Conservation (phyloP, 2,113 vertebrate species). For the Promerops cafer region DNA sequence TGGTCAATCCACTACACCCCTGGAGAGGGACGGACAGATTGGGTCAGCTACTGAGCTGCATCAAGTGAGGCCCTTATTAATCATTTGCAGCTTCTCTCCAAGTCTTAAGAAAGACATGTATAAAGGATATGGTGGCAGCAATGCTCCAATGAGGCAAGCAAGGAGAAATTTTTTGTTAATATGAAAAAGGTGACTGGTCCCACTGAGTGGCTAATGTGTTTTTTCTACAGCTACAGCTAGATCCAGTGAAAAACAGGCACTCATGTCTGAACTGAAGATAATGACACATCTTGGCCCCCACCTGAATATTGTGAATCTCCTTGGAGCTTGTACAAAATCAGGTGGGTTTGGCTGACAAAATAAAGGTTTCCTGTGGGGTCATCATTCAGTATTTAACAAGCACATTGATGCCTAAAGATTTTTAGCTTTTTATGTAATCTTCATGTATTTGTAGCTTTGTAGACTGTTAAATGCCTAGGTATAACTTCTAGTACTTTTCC, state of each 20-base stretch:
- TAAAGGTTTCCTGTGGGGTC: not conserved
- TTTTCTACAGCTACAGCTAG: constrained; percentile 87
- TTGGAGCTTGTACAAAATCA: constrained; percentile 97
- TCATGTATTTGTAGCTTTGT: not conserved
- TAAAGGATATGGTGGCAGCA: not conserved
- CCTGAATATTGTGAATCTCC: constrained; percentile 95
- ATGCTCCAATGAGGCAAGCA: not conserved
- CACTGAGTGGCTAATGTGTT: not conserved
- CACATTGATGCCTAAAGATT: not conserved
- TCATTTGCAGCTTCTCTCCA: not conserved
- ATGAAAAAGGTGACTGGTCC: not conserved
- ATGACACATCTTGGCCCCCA: constrained; percentile 98
- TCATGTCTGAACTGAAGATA: constrained; percentile 99
- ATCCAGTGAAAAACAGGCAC: constrained; percentile 96
- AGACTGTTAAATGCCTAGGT: not conserved
- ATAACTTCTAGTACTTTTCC: not conserved
- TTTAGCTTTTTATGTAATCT: not conserved
- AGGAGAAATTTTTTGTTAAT: not conserved
- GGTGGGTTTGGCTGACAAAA: constrained; percentile 69
- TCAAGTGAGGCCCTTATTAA: not conserved
- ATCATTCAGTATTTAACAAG: not conserved
- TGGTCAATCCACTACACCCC: not conserved
- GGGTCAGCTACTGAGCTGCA: not conserved
- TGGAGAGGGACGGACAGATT: not conserved
- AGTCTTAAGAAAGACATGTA: not conserved